Evolutionary conservation across 64 coral and sea anemone genomes (phyloP).

Genomic region (Dendronephthya gigantea): DNA sequence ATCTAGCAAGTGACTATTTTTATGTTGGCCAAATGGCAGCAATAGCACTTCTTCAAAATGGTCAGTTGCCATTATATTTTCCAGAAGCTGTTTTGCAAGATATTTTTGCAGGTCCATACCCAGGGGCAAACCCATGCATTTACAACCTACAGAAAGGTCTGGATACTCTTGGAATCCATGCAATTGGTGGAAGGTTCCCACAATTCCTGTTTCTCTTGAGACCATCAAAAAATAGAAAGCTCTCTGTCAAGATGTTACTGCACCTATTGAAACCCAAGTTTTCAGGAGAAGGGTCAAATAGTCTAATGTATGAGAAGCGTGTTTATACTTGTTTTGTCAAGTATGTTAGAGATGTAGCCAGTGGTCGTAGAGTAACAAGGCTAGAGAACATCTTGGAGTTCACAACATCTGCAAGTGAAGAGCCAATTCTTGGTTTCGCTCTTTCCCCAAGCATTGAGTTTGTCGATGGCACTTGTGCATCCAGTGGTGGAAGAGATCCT

Average conservation of each 20-base stretch:
- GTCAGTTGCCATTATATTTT: too few species aligned
- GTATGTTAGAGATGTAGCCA: background rate
- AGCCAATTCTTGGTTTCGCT: background rate
- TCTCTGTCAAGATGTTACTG: background rate
- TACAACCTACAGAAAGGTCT: background rate
- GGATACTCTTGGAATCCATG: background rate
- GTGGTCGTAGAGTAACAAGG: background rate
- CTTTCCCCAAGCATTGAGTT: background rate
- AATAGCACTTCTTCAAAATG: too few species aligned
- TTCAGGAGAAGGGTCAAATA: too few species aligned
- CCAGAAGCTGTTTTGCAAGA: too few species aligned
- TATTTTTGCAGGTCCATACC: too few species aligned
- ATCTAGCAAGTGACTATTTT: too few species aligned
- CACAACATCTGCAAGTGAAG: background rate
- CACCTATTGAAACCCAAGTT: too few species aligned
- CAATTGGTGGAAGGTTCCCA: background rate
- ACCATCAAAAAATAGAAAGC: background rate
- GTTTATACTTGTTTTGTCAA: background rate
- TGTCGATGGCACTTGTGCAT: background rate
- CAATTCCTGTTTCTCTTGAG: background rate
- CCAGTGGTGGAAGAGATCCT: background rate
- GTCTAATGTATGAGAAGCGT: background rate
- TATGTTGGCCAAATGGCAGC: too few species aligned
- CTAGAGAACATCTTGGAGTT: background rate
- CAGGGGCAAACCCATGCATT: background rate